Conservation (phyloP, 1,140 invertebrate species). For the Helicoverpa armigera region DNA sequence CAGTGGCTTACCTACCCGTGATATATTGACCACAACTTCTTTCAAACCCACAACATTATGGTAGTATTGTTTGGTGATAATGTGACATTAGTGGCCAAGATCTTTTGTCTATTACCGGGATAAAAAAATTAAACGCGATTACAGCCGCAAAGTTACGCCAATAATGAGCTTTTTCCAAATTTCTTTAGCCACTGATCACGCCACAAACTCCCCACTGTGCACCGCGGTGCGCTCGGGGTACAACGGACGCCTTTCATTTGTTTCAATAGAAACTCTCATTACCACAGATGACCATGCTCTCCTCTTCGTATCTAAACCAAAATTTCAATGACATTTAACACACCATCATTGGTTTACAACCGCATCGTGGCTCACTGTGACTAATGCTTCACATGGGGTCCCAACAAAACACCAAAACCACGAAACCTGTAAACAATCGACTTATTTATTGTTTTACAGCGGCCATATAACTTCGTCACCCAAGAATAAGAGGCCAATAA, state of each 20-base stretch:
- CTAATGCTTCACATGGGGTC: constrained; percentile 74
- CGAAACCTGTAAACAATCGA: constrained; percentile 75
- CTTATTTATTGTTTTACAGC: constrained; percentile 84
- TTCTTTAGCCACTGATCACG: constrained; percentile 57
- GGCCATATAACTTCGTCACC: constrained; percentile 76
- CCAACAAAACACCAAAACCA: constrained; percentile 57
- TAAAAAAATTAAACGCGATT: constrained; percentile 41
- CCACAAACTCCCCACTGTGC: constrained; percentile 65
- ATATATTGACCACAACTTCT: constrained; percentile 13
- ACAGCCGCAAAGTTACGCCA: constrained; percentile 49
- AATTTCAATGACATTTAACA: constrained; percentile 68
- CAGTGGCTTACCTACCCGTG: constrained; percentile 6
- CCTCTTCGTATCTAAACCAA: constrained; percentile 62
- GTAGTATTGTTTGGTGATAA: constrained; percentile 26
- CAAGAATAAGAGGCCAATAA: constrained; percentile 68
- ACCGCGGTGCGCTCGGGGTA: constrained; percentile 14
- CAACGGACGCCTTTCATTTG: constrained; percentile 58
- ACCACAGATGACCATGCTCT: constrained; percentile 46
- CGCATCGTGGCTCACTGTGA: constrained; percentile 62
- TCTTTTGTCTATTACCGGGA: constrained; percentile 9
- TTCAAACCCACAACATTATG: constrained; percentile 37
- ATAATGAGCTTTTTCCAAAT: constrained; percentile 58
- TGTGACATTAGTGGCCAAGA: constrained; percentile 32
- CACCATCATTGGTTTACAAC: constrained; percentile 71
- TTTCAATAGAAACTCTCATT: constrained; percentile 67